Base-by-base conservation (phyloP, 1,140 invertebrate species). In the Bombus fervidus region DNA sequence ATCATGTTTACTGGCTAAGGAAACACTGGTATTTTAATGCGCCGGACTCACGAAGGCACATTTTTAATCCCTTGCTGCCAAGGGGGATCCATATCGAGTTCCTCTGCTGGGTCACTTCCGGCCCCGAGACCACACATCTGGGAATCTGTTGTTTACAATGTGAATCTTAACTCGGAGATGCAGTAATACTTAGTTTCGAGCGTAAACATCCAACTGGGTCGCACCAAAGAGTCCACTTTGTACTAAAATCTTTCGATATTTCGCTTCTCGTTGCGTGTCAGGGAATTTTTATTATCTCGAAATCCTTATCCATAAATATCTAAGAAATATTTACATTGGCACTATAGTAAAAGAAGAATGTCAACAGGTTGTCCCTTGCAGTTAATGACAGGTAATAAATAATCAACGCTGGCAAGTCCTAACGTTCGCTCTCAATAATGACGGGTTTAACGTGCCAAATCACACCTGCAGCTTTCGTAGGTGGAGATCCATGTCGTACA, bases 61-160 rank as follows among this genome's bases (percentile, higher is more conserved):
- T 69, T 75, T 75, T 74, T 82, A 82, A 86, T 76, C 80, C 80
- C 62, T 86, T 22, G n/a, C 71, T 37, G 59, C 12, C n/a, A 53
- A 66, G 62, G 28, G 72, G 64, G 72, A 82, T 86, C 72, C 72
- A 62, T 81, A 86, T 86, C 80, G 72, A 75, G 80, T 86, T 86
- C 73, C 80, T 76, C 25, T 28, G 62, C 53, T 77, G 53, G 47
- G 47, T 47, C 80, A 86, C 73, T 86, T 86, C 73, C 80, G 80
- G 71, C 6, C 43, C 34, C n/a, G 59, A 25, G 79, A 85, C 79
- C 62, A 75, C 78, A 81, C 71, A 81, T 85, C 79, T 85, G 78
- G 79, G 34, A 43, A 81, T 62, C 78, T 64, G 37, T 85, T 75
- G 79, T 85, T 85, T 85, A 81, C 62, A 59, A 31, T 68, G 37